Conservation (phyloP, 1,140 invertebrate species). For the Pentalonia nigronervosa region DNA sequence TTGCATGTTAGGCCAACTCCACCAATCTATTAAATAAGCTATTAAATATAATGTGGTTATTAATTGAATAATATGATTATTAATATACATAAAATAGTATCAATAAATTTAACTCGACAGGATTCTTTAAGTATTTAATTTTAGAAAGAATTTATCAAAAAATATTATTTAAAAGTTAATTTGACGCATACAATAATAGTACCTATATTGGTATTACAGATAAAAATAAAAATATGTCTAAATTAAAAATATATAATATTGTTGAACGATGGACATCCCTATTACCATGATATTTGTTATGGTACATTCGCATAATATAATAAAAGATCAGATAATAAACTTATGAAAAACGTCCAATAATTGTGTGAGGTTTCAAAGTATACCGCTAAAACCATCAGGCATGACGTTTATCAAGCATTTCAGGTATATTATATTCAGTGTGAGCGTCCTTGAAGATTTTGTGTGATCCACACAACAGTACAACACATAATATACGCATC, state of each 20-base stretch:
- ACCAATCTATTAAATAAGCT: background rate
- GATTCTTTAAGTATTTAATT: background rate
- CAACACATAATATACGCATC: background rate
- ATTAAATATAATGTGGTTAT: background rate
- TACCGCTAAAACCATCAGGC: background rate
- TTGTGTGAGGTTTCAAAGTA: background rate
- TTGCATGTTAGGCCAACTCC: background rate
- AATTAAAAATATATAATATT: background rate
- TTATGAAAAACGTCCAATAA: background rate
- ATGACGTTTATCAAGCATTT: slow-evolving; percentile 1
- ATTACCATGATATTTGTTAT: background rate
- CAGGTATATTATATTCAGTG: background rate
- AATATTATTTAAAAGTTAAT: background rate
- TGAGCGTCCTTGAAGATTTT: background rate
- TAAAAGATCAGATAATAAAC: background rate
- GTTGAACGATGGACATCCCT: background rate
- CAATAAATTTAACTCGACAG: background rate
- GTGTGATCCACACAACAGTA: background rate
- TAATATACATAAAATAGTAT: background rate
- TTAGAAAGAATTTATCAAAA: background rate
- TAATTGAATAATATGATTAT: too few species aligned
- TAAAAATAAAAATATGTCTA: background rate
- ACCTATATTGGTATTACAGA: background rate
- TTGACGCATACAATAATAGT: too few species aligned
- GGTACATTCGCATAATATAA: background rate